Base-by-base conservation (phyloP, 2,113 vertebrate species). In the Mesitornis unicolor region DNA sequence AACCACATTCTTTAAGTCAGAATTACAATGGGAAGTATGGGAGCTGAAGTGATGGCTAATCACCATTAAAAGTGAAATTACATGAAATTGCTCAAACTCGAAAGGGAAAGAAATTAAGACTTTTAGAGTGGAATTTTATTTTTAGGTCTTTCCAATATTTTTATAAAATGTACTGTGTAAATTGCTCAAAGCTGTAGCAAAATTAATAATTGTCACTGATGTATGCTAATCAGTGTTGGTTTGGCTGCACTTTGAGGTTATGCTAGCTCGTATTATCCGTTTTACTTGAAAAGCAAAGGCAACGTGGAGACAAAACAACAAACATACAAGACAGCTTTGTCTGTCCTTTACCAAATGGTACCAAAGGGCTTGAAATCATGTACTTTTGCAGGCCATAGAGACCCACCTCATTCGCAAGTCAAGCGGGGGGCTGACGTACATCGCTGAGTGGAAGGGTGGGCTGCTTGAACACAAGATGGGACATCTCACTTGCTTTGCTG, bases 381-480 rank as follows among this genome's bases (percentile, higher is more conserved):
- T 71, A 6, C 63, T 80, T 94, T 85, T 74, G 33, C 97, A 99
- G 99, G 99, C 99, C 20, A 99, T 99, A 40, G 99, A 99, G 96
- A 99, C 98, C 43, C 99, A 98, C 97, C 98, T 99, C 96, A 99
- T 99, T 90, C 98, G 99, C 48, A 99, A 98, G 97, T 99, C 99
- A 1, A 99, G 98, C 2, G 92, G 98, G 3, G 99, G 99, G 11
- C 98, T 99, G 87, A 99, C 98, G 2, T 99, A 99, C 98, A 99
- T 99, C 4, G 99, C 99, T 0, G 99, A 99, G 97, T 99, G 99
- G 99, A 99, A 99, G 96, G 99, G 99, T 1, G 99, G 99, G 6
- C 98, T 99, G 21, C 98, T 99, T 29, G 99, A 99, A 47, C 99
- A 99, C 80, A 99, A 99, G 98, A 99, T 99, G 99, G 99, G 99